Conservation (phyloP, 1,140 invertebrate species). For the Galleria mellonella region DNA sequence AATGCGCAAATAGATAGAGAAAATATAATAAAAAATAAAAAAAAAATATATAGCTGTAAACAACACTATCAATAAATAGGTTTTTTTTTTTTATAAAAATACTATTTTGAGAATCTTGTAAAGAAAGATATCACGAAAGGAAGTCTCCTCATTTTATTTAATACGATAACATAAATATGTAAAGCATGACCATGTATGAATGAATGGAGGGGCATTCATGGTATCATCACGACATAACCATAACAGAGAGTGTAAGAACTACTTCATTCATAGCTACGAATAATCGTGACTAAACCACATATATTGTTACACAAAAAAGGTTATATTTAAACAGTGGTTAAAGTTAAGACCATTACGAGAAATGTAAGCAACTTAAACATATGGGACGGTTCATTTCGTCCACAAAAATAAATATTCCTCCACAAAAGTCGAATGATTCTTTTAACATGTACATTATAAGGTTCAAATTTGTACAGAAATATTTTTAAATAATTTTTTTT, state of each 20-base stretch:
- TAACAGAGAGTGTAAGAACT: slow-evolving; percentile 6
- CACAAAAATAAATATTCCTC: neutral
- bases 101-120: no score
- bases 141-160: no score
- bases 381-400: slow-evolving; percentile 24
- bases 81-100: no score
- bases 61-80: no score
- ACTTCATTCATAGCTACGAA: slow-evolving; percentile 9
- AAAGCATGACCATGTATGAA: no score
- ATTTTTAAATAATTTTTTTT: neutral
- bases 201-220: no score
- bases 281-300: slow-evolving; percentile 14
- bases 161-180: no score
- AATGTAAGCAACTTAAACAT: slow-evolving; percentile 30
- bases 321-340: slow-evolving; percentile 16
- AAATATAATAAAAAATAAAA: no score
- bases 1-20: no score
- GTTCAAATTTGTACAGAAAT: slow-evolving; percentile 7
- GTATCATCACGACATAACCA: slow-evolving; percentile 9
- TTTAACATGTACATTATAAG: neutral
- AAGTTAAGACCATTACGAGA: slow-evolving; percentile 23
- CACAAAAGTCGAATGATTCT: neutral
- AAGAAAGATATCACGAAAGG: no score
- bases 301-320: slow-evolving; percentile 6
- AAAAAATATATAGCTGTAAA: no score